A percentile compares a stretch with the other conserved stretches of the same genome.
Evolutionary conservation across 2,113 vertebrate genomes (phyloP).

Genomic region (Gobius niger): DNA sequence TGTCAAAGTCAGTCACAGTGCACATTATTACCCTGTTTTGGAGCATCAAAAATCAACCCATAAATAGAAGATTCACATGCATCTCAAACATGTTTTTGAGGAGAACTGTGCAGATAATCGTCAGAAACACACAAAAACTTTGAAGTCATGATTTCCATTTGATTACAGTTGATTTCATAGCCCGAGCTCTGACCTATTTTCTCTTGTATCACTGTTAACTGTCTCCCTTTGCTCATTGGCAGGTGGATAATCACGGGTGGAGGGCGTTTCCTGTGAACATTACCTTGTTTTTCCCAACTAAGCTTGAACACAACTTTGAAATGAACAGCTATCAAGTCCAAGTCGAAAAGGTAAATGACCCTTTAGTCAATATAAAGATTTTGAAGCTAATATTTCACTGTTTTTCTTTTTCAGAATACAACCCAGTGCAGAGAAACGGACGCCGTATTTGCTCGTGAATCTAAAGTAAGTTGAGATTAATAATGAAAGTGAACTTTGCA

Average conservation of each 20-base stretch:
- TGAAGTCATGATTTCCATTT: too few relatives aligned
- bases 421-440: constrained; percentile 32
- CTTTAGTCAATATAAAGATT: too few relatives aligned
- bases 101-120: too few relatives aligned
- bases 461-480: not conserved
- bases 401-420: constrained; percentile 50
- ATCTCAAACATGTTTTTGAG: too few relatives aligned
- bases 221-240: not conserved
- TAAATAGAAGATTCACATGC: too few relatives aligned
- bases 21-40: too few relatives aligned
- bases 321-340: constrained; percentile 40
- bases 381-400: not conserved
- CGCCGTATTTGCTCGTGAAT: not conserved
- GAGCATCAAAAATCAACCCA: too few relatives aligned
- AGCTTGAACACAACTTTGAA: constrained; percentile 56
- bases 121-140: too few relatives aligned
- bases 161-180: too few relatives aligned
- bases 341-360: constrained; percentile 46
- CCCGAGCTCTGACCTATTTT: too few relatives aligned
- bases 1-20: too few relatives aligned
- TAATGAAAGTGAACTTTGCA: not conserved
- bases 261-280: constrained; percentile 62
- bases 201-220: not conserved
- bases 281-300: constrained; percentile 52
- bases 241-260: constrained; percentile 67